Percentiles rank a stretch among this genome's conserved stretches.
phyloP scores from a whole-genome alignment of 2,797 vertebrate genomes.

The Pseudopleuronectes americanus region DNA sequence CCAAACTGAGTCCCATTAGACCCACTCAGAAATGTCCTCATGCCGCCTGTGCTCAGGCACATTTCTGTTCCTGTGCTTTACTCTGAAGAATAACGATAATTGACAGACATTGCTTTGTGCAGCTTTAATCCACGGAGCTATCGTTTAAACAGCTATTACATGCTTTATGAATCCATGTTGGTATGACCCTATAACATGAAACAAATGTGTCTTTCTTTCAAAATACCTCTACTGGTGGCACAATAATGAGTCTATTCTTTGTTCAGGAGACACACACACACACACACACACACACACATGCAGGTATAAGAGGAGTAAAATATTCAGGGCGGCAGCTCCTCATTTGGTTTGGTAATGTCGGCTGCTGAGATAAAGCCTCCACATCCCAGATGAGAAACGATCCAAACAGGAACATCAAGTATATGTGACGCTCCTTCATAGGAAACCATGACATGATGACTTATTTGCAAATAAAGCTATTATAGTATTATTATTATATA shows the following conservation, averaged over 20 bases:
- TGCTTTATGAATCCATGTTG: background rate
- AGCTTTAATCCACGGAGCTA: background rate
- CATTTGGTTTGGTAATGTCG: slow-evolving; percentile 58
- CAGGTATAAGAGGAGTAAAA: slow-evolving; percentile 5
- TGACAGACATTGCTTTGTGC: background rate
- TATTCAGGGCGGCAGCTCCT: slow-evolving; percentile 31
- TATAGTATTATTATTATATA: background rate
- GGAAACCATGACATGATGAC: slow-evolving; percentile 2
- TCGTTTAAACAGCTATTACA: background rate
- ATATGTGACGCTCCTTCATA: slow-evolving; percentile 31
- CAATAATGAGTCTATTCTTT: slow-evolving; percentile 2
- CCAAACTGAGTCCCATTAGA: background rate
- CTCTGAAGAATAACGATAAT: background rate
- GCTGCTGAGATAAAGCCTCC: slow-evolving; percentile 18
- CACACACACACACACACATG: background rate
- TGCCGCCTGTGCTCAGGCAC: background rate
- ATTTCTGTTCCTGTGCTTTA: no score
- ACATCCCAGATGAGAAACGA: slow-evolving; percentile 34
- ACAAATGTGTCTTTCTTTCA: background rate
- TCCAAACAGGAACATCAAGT: slow-evolving; percentile 29
- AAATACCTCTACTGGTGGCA: background rate
- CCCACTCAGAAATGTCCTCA: background rate
- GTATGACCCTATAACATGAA: background rate
- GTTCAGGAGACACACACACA: background rate
- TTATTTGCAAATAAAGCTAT: no score